Conservation (phyloP, 2,113 vertebrate species). For the Siphamia tubifer region DNA sequence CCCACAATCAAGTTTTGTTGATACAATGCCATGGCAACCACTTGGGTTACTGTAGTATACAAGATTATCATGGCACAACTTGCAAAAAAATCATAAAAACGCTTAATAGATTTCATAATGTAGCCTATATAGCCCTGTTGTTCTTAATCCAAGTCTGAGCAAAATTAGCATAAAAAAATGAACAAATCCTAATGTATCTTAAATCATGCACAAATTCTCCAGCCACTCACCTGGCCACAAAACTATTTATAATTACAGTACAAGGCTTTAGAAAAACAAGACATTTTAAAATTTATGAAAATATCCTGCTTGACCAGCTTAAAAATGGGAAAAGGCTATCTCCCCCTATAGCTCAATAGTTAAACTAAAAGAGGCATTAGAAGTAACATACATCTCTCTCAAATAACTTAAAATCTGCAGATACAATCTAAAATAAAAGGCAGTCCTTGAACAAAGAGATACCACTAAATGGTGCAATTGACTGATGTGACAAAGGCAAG, state of each 20-base stretch:
- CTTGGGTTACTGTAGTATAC: constrained; percentile 19
- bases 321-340: constrained; percentile 42
- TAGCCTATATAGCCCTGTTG: constrained; percentile 34
- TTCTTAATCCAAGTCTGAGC: constrained; percentile 52
- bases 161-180: constrained; percentile 41
- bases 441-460: neutral
- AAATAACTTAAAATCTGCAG: constrained; percentile 18
- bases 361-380: constrained; percentile 33
- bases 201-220: constrained; percentile 66
- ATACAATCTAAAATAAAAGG: constrained; percentile 32
- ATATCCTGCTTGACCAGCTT: constrained; percentile 66
- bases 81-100: constrained; percentile 29
- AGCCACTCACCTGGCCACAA: constrained; percentile 58
- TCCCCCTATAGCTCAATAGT: constrained; percentile 10
- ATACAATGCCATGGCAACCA: constrained; percentile 11
- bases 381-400: constrained; percentile 4
- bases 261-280: constrained; percentile 74
- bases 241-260: constrained; percentile 78
- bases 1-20: constrained; percentile 4
- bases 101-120: constrained; percentile 15
- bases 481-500: constrained; percentile 25
- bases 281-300: constrained; percentile 72
- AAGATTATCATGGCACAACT: constrained; percentile 28
- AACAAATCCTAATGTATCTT: constrained; percentile 39
- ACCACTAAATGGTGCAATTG: constrained; percentile 10